Evolutionary conservation across 2,888 invertebrate species (phyloP), one percentile per base, ranked within the genome.

Genomic region (Linhomoeus sp.): DNA sequence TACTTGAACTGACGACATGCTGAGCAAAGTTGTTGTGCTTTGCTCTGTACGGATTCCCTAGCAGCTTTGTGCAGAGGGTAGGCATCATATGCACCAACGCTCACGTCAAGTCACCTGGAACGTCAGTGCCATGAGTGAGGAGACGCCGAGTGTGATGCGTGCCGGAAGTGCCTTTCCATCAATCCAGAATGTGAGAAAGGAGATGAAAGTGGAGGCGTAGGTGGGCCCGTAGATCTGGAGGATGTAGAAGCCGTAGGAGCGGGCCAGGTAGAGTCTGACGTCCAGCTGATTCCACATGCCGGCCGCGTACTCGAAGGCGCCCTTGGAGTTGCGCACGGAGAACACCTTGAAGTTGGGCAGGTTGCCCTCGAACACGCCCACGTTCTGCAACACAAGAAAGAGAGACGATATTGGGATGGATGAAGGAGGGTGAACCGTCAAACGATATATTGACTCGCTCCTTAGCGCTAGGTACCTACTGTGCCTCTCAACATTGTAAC

Each of bases 91-190:
- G n/a, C n/a, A n/a, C n/a, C n/a, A n/a, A n/a, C n/a, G n/a, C n/a
- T n/a, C n/a, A n/a, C n/a, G n/a, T 41, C 15, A 41, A 19, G 12
- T 19, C 2, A 43, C 43, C 43, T 44, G 44, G 29, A 62, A 62
- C 9, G 62, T 62, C 3, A 62, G 50, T 1, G 62, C 60, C 62
- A 63, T 62, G 15, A 62, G 51, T 0, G 59, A 60, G 20, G 56
- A 56, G 17, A 59, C 60, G 15, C 60, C 62, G 7, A 62, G 49
- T 1, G 60, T 62, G 38, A 62, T 63, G 44, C 62, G 50, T 22
- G 44, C 44, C 2, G 44, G 44, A 5, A 44, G 37, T 3, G 37
- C 36, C 9, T 23, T 33, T 23, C 19, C 20, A 25, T 45, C 45
- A 7, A 45, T 20, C 45, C 45, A 45, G 35, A 45, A 45, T 9